phyloP scores from a whole-genome alignment of 2,888 invertebrate genomes.

The Euphydryas editha region DNA sequence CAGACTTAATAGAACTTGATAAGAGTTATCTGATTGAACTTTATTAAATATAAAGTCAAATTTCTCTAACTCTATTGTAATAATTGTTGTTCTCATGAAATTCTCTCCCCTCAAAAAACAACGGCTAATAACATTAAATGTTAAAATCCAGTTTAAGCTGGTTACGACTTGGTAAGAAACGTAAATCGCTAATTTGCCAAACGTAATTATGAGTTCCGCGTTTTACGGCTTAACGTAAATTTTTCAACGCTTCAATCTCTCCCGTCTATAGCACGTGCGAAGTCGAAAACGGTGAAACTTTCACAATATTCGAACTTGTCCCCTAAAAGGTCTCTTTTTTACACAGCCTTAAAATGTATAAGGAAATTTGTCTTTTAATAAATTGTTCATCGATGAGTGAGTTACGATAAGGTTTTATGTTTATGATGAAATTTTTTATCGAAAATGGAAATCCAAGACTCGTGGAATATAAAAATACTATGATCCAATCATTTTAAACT shows the following conservation, averaged over 20 bases:
- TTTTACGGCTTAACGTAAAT: constrained; percentile 43
- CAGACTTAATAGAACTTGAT: no score
- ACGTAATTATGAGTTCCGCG: constrained; percentile 23
- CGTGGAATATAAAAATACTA: not conserved
- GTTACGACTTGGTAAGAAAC: not conserved
- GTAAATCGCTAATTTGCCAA: not conserved
- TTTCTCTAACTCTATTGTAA: no score
- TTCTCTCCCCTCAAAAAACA: not conserved
- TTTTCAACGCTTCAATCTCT: constrained; percentile 36
- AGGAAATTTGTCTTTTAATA: constrained; percentile 51
- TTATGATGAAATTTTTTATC: constrained; percentile 21
- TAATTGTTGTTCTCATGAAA: no score
- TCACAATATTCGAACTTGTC: constrained; percentile 48
- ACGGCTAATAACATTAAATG: not conserved
- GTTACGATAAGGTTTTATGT: constrained; percentile 49
- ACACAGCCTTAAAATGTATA: constrained; percentile 48
- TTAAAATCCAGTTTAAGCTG: not conserved
- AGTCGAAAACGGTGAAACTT: constrained; percentile 50
- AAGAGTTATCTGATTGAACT: no score
- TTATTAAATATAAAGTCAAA: no score
- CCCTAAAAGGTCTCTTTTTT: constrained; percentile 44
- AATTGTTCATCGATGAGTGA: constrained; percentile 48
- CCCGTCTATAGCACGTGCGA: constrained; percentile 48
- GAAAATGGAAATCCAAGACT: not conserved
- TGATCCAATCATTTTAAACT: not conserved